Evolutionary conservation across 2,113 vertebrate genomes (phyloP).

Genomic region (Pedetes capensis): DNA sequence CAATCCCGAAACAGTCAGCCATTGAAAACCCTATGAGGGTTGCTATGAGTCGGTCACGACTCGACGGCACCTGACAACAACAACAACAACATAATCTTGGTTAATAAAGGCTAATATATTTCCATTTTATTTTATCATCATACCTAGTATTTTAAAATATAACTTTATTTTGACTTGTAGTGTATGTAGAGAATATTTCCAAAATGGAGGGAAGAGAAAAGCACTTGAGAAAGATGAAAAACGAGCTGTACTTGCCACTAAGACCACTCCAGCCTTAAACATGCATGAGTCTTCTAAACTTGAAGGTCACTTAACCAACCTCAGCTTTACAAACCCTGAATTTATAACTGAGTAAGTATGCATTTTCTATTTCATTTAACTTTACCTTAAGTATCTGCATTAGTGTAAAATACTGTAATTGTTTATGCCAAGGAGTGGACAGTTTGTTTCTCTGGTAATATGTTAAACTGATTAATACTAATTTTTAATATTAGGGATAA

Average conservation of each 20-base stretch:
- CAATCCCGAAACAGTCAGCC: too few relatives aligned
- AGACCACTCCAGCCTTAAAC: constrained; percentile 83
- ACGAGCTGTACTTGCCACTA: constrained; percentile 85
- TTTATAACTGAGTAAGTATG: constrained; percentile 85
- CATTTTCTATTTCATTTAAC: neutral
- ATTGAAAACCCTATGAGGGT: too few relatives aligned
- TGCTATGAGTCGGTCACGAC: too few relatives aligned
- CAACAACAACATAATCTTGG: too few relatives aligned
- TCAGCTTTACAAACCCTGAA: constrained; percentile 81
- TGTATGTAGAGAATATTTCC: constrained; percentile 96
- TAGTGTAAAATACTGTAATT: neutral
- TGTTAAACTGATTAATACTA: neutral
- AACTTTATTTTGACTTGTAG: constrained; percentile 81
- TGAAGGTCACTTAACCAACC: constrained; percentile 80
- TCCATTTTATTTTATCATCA: constrained; percentile 9
- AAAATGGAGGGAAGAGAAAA: constrained; percentile 95
- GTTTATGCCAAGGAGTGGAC: neutral
- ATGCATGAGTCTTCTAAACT: constrained; percentile 78
- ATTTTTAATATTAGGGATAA: neutral
- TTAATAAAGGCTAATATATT: constrained; percentile 4
- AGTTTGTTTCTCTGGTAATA: neutral
- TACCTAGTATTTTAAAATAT: constrained; percentile 33
- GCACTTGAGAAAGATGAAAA: constrained; percentile 97
- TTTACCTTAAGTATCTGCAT: neutral
- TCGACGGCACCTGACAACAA: too few relatives aligned